A percentile compares a stretch with the other conserved stretches of the same genome.
These are phyloP conservation scores for Anolis apletophallus DNA, from an alignment of 2,797 vertebrate species.

Conservation along the genomic window DNA sequence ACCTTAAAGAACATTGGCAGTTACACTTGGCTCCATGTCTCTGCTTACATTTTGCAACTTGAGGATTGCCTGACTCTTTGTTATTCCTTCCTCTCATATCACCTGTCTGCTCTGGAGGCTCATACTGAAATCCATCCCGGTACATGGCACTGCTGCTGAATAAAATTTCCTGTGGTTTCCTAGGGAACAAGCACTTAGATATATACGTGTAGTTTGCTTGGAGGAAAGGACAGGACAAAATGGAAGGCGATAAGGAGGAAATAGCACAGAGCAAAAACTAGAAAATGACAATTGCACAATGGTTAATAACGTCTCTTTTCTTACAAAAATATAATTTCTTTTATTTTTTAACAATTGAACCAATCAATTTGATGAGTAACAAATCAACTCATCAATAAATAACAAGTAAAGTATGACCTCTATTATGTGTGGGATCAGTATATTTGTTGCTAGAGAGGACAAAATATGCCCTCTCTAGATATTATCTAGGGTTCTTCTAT, in stretches of 20 bases:
- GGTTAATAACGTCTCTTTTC: too few relatives aligned
- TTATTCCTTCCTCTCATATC: background rate
- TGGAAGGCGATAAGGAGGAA: background rate
- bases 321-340: too few relatives aligned
- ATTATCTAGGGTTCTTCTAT: too few relatives aligned
- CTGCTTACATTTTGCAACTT: background rate
- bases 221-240: background rate
- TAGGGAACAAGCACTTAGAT: constrained; percentile 32
- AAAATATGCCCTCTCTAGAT: too few relatives aligned
- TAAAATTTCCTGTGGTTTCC: constrained; percentile 34
- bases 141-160: background rate
- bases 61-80: constrained; percentile 20
- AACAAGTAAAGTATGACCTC: too few relatives aligned
- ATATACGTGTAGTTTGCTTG: background rate
- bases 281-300: background rate
- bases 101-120: background rate
- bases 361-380: too few relatives aligned
- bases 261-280: background rate
- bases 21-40: background rate
- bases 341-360: too few relatives aligned
- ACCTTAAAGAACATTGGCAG: background rate
- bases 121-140: background rate
- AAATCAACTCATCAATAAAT: too few relatives aligned
- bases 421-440: too few relatives aligned
- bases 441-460: too few relatives aligned